Base-by-base conservation (phyloP, 2,113 vertebrate genomes). In the Sterna hirundo region DNA sequence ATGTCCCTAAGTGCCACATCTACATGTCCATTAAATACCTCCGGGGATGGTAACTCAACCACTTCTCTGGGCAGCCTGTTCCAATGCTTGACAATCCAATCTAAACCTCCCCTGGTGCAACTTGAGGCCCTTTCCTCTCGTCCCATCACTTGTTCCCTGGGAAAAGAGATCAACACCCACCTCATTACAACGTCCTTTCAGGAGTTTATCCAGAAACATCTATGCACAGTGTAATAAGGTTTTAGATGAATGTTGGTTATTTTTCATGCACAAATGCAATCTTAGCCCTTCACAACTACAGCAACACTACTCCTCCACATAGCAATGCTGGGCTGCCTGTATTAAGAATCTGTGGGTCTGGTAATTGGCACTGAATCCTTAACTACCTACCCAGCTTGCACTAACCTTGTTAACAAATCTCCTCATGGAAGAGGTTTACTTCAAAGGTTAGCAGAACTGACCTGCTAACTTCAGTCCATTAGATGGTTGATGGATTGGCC, bases 381-480 rank as follows among this genome's bases (percentile, higher is more conserved):
- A 86, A 14, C 36, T 72, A 36, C 13, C 3, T 60, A 36, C 8
- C 21, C 14, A n/a, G 21, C 88, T 77, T 82, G 44, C 21, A 60
- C 13, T 60, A 47, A 68, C 9, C 10, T 9, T 32, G 5, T 60
- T 80, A 69, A 60, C 8, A 52, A 34, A 55, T 18, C 4, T 66
- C 25, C 54, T 66, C 21, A 30, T 3, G 42, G 30, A 84, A 71
- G 12, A 82, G 18, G 8, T 79, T n/a, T 71, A 3, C 15, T 90
- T 82, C 40, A 79, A 57, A 76, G 14, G n/a, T 12, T 51, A 66
- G 17, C 10, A 47, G n/a, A 89, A 77, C 21, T 34, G 13, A 11
- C 3, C 12, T 77, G 16, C 18, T 88, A 32, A 54, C 17, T 77
- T 81, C 0, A 0, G 4, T 9, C 11, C 1, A 0, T 47, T 46